phyloP scores from a whole-genome alignment of 2,888 invertebrate genomes.

The Cryptops parisi region DNA sequence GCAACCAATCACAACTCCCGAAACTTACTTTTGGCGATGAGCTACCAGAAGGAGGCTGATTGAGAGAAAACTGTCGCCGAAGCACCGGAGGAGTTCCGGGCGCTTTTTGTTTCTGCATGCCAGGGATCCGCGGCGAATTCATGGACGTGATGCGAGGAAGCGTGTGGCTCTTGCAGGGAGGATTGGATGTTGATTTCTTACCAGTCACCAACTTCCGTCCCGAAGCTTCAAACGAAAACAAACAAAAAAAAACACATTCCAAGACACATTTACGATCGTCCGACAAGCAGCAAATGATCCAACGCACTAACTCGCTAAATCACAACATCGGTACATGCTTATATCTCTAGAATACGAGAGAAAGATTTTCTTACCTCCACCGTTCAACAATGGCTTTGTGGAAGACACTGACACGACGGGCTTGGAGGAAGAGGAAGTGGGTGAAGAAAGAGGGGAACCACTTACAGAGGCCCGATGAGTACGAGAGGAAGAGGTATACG shows the following conservation, averaged over 20 bases:
- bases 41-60: conserved; percentile 8
- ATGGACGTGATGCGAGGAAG: conserved; percentile 15
- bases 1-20: no score
- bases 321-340: no score
- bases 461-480: background rate
- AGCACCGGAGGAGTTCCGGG: conserved; percentile 15
- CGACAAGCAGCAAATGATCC: no score
- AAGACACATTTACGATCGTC: no score
- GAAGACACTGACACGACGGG: no score
- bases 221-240: conserved; percentile 12
- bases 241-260: background rate
- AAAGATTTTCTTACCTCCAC: no score
- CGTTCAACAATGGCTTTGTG: no score
- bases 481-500: background rate
- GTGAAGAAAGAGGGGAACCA: background rate
- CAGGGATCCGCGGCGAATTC: conserved; percentile 9
- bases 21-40: conserved; percentile 9
- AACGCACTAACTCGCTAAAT: no score
- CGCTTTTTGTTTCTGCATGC: conserved; percentile 11
- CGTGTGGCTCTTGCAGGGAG: conserved; percentile 15
- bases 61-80: conserved; percentile 15
- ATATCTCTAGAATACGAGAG: no score
- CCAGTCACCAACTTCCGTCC: conserved; percentile 12
- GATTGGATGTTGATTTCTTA: conserved; percentile 10
- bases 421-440: background rate